Evolutionary conservation across 2,888 invertebrate species (phyloP), one percentile per base, ranked within the genome.

Genomic region (Lypha dubia): DNA sequence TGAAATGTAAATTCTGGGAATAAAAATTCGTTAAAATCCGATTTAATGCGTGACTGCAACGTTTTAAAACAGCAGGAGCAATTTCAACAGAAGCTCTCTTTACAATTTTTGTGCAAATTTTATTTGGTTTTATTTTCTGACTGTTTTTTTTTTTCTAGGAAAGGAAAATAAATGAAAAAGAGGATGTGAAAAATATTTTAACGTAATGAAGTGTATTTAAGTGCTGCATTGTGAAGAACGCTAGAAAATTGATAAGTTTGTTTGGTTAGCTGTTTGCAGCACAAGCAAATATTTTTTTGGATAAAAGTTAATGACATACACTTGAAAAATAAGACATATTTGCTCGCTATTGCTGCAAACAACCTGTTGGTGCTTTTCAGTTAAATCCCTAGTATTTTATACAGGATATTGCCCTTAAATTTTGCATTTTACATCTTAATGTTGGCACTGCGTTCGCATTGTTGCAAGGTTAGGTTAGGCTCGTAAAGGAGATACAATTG

Each of bases 11-110:
- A 76, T 62, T 60, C 24, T 38, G 49, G 22, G 28, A 49, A 38
- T 58, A 60, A 67, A 80, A 65, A 51, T 56, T 77, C 77, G 68
- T 74, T 68, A 63, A 80, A 81, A 81, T 77, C 68, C 73, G 68
- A 81, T 84, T 81, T 84, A 77, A 84, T 84, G 80, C 80, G 84
- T 84, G 84, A 84, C 77, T 84, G 73, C 68, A 77, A 84, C 63
- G 51, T 62, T 60, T 67, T 67, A n/a, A 60, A 62, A 75, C 58
- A 79, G 75, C 51, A 83, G 65, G 58, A 58, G 62, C 60, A n/a
- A 67, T 44, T 41, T 2, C 22, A 53, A 22, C 63, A 35, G 24
- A 17, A 38, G 35, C 63, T 60, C 41, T 44, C 67, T 49, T 68
- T 68, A 28, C 62, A 65, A 44, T 60, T 65, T 24, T 17, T 28